A percentile compares a stretch with the other conserved stretches of the same genome.
Conservation (phyloP, 2,113 vertebrate genomes). For the Microtus ochrogaster region DNA sequence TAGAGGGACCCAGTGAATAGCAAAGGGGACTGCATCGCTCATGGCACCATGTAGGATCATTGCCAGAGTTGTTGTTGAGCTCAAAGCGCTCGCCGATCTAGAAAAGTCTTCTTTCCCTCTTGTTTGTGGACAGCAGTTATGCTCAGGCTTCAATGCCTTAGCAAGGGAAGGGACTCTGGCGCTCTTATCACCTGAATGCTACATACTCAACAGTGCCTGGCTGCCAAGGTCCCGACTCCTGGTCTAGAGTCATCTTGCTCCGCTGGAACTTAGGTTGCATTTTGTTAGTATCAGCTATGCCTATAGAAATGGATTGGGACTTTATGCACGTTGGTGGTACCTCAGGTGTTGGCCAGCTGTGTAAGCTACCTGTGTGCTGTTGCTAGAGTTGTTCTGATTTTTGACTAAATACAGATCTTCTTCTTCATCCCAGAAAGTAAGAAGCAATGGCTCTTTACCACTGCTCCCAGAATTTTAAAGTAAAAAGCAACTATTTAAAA, state of each 20-base stretch:
- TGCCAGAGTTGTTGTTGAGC: background rate
- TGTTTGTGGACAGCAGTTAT: conserved; percentile 7
- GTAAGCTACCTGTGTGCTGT: conserved; percentile 59
- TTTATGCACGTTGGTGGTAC: conserved; percentile 23
- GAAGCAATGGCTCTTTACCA: background rate
- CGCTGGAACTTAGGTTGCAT: conserved; percentile 19
- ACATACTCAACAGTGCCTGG: background rate
- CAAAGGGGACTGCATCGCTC: background rate
- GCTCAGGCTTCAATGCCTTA: conserved; percentile 31
- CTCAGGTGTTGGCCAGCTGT: conserved; percentile 64
- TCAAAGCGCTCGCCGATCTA: background rate
- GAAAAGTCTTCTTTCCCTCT: conserved; percentile 19
- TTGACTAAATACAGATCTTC: conserved; percentile 48
- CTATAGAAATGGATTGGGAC: background rate
- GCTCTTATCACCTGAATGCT: background rate
- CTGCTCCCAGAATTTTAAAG: conserved; percentile 60
- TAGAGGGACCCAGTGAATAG: background rate
- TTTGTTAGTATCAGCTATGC: conserved; percentile 50
- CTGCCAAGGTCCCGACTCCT: background rate
- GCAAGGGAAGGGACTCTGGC: background rate
- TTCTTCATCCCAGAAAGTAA: conserved; percentile 23
- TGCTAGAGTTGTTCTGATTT: conserved; percentile 33
- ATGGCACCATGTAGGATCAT: background rate
- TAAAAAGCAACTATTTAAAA: conserved; percentile 22
- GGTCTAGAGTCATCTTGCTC: background rate